Percentiles rank a stretch among this genome's conserved stretches.
phyloP scores from a whole-genome alignment of 92 coral and sea anemone species.

The Paragorgia papillata region DNA sequence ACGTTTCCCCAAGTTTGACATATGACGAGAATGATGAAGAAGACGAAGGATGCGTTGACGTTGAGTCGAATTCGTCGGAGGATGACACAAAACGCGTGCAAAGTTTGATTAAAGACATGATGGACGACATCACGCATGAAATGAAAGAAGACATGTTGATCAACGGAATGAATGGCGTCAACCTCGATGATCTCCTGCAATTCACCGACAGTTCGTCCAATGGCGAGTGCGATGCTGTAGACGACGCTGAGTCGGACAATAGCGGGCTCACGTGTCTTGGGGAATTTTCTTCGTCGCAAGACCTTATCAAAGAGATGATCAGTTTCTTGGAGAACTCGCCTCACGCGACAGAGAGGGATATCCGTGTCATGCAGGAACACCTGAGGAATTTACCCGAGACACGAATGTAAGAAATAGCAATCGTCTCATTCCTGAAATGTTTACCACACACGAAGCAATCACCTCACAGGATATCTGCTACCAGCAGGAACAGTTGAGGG shows the following conservation, averaged over 20 bases:
- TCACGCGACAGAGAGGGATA: conserved; percentile 21
- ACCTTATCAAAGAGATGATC: background rate
- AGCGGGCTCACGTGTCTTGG: background rate
- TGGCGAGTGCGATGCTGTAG: conserved; percentile 1
- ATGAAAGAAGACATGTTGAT: background rate
- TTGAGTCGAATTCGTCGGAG: background rate
- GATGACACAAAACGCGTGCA: conserved; percentile 38
- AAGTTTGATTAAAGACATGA: conserved; percentile 16
- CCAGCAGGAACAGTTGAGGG: too few species aligned
- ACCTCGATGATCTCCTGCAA: conserved; percentile 1
- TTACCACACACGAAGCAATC: too few species aligned
- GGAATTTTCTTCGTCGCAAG: conserved; percentile 4
- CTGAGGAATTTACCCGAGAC: conserved; percentile 21
- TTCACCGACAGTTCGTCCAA: conserved; percentile 19
- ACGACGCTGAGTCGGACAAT: background rate
- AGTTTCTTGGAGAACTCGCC: background rate
- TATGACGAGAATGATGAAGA: background rate
- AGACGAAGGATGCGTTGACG: background rate
- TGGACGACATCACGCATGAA: conserved; percentile 13
- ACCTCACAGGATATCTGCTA: too few species aligned
- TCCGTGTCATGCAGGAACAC: conserved; percentile 2
- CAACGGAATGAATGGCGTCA: background rate
- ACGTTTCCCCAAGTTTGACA: background rate
- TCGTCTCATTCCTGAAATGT: too few species aligned
- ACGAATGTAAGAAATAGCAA: conserved; percentile 14